Conservation (phyloP, 2,113 vertebrate genomes). For the Pao palembangensis region DNA sequence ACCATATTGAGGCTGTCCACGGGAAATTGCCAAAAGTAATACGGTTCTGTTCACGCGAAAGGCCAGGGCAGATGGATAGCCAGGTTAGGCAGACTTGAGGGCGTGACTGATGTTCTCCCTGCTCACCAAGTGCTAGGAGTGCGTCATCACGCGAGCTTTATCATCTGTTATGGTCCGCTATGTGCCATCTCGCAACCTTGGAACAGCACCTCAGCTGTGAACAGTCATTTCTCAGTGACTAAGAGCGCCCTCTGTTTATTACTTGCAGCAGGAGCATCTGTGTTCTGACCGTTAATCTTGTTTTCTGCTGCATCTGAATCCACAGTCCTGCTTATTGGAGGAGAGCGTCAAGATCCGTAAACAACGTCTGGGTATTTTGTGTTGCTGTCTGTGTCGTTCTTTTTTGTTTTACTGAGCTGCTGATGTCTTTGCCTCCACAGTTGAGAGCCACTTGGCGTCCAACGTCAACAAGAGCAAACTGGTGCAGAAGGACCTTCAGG, state of each 20-base stretch:
- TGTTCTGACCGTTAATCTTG: slow-evolving; percentile 24
- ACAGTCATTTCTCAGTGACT: slow-evolving; percentile 48
- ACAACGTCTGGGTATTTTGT: neutral
- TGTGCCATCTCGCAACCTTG: slow-evolving; percentile 58
- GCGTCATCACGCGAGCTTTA: slow-evolving; percentile 65
- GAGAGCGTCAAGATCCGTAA: slow-evolving; percentile 1
- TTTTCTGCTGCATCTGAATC: slow-evolving; percentile 21
- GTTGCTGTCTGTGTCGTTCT: slow-evolving; percentile 2
- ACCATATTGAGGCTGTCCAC: slow-evolving; percentile 40
- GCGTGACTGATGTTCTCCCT: slow-evolving; percentile 61
- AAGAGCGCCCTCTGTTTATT: slow-evolving; percentile 26
- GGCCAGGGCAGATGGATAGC: slow-evolving; percentile 52
- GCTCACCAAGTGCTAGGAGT: slow-evolving; percentile 42
- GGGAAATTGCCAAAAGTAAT: slow-evolving; percentile 61
- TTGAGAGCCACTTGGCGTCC: slow-evolving; percentile 95
- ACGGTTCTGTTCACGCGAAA: slow-evolving; percentile 49
- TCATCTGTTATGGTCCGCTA: slow-evolving; percentile 44
- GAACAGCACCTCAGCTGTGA: slow-evolving; percentile 28
- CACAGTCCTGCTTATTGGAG: neutral
- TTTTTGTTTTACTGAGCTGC: slow-evolving; percentile 15
- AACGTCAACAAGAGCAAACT: slow-evolving; percentile 92
- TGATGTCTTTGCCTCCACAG: slow-evolving; percentile 68
- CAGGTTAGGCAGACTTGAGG: slow-evolving; percentile 42
- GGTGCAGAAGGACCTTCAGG: slow-evolving; percentile 88
- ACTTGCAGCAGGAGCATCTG: slow-evolving; percentile 15